Conservation (phyloP, 2,888 invertebrate species). For the Nomada hirtipes region DNA sequence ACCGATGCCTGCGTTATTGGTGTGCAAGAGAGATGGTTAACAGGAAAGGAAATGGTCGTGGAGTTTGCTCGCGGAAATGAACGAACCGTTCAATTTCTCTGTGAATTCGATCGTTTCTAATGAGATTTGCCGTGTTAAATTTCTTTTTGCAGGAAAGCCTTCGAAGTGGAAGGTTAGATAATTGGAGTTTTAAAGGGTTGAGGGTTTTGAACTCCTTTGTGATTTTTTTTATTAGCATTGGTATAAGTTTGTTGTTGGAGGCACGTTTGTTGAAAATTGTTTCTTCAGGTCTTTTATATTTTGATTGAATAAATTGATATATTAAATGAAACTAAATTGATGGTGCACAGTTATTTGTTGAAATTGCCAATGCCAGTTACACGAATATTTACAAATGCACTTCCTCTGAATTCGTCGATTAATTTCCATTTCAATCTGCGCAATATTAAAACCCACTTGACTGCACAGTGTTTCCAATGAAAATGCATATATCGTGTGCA, state of each 20-base stretch:
- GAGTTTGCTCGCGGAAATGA: background rate
- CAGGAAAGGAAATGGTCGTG: background rate
- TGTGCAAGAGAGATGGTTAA: conserved; percentile 19
- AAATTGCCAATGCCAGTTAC: background rate
- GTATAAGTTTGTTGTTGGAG: no score
- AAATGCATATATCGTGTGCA: conserved; percentile 25
- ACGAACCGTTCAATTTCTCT: background rate
- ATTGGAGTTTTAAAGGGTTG: no score
- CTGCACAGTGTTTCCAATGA: conserved; percentile 13
- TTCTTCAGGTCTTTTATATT: no score
- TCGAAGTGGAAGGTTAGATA: background rate
- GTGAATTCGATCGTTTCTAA: background rate
- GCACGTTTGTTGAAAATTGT: no score
- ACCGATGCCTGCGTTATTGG: background rate
- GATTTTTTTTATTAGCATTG: no score
- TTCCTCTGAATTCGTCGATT: background rate
- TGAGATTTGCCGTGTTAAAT: background rate
- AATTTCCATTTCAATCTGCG: conserved; percentile 6
- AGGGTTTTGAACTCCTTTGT: no score
- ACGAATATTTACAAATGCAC: background rate
- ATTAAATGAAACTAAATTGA: no score
- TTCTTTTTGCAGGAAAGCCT: background rate
- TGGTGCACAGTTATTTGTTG: no score
- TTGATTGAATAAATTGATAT: no score
- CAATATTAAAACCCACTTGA: background rate